Conservation (phyloP, 35 echinoderm and acorn worm species). For the Amphiura filiformis region DNA sequence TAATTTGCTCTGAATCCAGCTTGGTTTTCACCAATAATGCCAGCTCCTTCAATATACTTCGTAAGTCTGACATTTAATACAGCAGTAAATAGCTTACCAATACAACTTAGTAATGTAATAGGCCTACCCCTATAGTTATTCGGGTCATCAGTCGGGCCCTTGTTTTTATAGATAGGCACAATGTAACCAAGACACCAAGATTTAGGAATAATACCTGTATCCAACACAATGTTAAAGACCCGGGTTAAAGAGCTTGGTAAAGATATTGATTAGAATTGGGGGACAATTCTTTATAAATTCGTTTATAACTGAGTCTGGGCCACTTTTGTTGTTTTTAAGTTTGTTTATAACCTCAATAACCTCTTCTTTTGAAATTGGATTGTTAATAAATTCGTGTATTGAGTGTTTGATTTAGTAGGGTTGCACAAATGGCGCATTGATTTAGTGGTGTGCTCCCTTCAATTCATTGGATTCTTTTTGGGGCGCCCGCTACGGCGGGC, state of each 20-base stretch:
- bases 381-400: neutral
- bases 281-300: neutral
- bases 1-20: neutral
- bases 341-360: neutral
- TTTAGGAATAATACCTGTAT: neutral
- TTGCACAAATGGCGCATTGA: too few relatives aligned
- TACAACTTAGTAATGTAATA: neutral
- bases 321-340: neutral
- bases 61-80: neutral
- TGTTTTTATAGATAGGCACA: conserved; percentile 13
- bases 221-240: conserved; percentile 1
- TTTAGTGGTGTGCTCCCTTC: too few relatives aligned
- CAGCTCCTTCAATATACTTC: neutral
- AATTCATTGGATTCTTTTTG: too few relatives aligned
- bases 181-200: conserved; percentile 7
- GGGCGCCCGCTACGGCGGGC: too few relatives aligned
- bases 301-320: neutral
- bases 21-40: neutral
- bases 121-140: conserved; percentile 6
- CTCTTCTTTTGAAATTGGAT: neutral
- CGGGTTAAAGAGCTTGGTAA: neutral
- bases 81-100: conserved; percentile 8
- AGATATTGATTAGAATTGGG: neutral
- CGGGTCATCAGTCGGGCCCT: neutral
- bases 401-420: neutral